Evolutionary conservation across 2,888 invertebrate species (phyloP), one percentile per base, ranked within the genome.

Genomic region (Altica lythri): DNA sequence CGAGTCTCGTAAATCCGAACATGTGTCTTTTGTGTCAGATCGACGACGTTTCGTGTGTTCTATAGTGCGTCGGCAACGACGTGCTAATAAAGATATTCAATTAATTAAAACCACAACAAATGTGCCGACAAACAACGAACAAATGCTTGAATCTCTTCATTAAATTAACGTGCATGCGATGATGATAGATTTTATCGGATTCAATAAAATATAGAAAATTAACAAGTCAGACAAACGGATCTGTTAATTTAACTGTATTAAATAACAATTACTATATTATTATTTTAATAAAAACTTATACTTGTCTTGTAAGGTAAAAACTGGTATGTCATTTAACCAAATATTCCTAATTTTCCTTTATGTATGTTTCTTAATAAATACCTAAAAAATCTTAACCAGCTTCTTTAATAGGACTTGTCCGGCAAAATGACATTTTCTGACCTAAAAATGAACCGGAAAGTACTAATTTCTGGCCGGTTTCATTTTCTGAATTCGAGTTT

Each of bases 21-120:
- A 51, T 53, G 46, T 50, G 60, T 60, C 55, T 60, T 53, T 30
- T 29, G 45, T 53, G 56, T 53, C 55, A 51, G 53, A 46, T 44
- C 49, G 45, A 54, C 54, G 48, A 48, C 48, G 48, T 56, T 53
- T 52, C 52, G 52, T 54, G 51, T 50, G 50, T 18, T 50, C 35
- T 35, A 37, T 19, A 47, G 43, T 44, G 42, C 16, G 52, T 16
- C 30, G 47, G 37, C 37, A 37, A 29, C 38, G 38, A 38, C 30
- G 43, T 44, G 55, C 57, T 59, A 59, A 61, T 61, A 61, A 61
- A 61, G 55, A 59, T 56, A 61, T 61, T 59, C 59, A 61, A 61
- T 61, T 61, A 61, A 61, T 61, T 61, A 59, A 59, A 61, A 50
- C 45, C 43, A 43, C 44, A 57, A 61, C 58, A 57, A 58, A 59